Evolutionary conservation across 2,888 invertebrate species (phyloP), one percentile per base, ranked within the genome.

Genomic region (Mayetiola destructor): DNA sequence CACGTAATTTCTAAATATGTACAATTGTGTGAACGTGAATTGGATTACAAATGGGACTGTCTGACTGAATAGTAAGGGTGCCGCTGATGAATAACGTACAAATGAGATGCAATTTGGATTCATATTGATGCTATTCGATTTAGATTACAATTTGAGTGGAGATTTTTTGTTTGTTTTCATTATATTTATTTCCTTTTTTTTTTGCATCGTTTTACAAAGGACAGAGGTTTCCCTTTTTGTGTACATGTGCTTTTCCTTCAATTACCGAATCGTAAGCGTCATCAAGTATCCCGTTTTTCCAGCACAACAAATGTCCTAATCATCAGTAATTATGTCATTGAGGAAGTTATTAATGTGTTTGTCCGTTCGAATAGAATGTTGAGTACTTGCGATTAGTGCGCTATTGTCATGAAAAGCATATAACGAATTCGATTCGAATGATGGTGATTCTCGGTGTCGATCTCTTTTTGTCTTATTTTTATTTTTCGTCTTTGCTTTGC

Each of bases 51-150:
- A 48, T 48, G 48, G 48, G 20, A 23, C 5, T 16, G 27, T 27
- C 14, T 16, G 27, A 14, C n/a, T 16, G 27, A 48, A 27, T 23
- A 27, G 27, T 48, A 48, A 16, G n/a, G n/a, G n/a, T n/a, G n/a
- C n/a, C n/a, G n/a, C n/a, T 48, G 48, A 48, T 48, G 48, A 48
- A 48, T 48, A 16, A 27, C 23, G 48, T 23, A 48, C 48, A 48
- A 48, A 48, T 48, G 48, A 48, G 48, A 48, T 48, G 48, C 48
- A 48, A 48, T 48, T 48, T 48, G 48, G 16, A 48, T 48, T 48
- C 48, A n/a, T 48, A 48, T 48, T 48, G 48, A 48, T 27, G 27
- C n/a, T 16, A 42, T 48, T 5, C n/a, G n/a, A 5, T 27, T 27
- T 27, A 16, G 48, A n/a, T n/a, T n/a, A n/a, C n/a, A n/a, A n/a